A percentile compares a stretch with the other conserved stretches of the same genome.
These are phyloP conservation scores for Austrofundulus limnaeus DNA, from an alignment of 2,113 vertebrate genomes.

Conservation along the genomic window DNA sequence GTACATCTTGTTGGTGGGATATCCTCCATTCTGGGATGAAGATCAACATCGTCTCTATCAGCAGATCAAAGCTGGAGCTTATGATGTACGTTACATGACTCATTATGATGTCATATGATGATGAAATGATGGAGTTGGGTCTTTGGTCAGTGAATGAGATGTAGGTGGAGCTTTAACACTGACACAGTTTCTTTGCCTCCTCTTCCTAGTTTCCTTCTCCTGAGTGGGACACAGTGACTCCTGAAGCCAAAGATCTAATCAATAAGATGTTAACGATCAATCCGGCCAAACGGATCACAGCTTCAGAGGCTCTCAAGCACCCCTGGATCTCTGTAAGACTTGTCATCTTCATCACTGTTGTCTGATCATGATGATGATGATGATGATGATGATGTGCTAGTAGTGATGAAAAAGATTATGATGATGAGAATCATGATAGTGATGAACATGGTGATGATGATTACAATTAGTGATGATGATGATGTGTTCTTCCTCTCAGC, in stretches of 20 bases:
- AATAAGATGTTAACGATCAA: conserved; percentile 98
- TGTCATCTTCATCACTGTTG: not conserved
- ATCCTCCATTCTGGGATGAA: conserved; percentile 81
- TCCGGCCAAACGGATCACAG: conserved; percentile 91
- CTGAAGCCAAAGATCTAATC: conserved; percentile 95
- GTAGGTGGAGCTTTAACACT: not conserved
- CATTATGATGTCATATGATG: not conserved
- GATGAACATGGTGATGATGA: not conserved
- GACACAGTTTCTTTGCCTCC: no score
- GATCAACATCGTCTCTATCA: conserved; percentile 81
- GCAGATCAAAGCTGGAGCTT: conserved; percentile 81
- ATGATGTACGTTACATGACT: conserved; percentile 69
- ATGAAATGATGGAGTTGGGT: not conserved
- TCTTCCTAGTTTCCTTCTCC: conserved; percentile 88
- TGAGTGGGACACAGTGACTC: conserved; percentile 96
- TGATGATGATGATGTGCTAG: not conserved
- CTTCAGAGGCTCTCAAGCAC: conserved; percentile 91
- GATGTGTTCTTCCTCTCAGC: conserved; percentile 71
- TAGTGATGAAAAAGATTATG: not conserved
- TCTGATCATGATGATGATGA: not conserved
- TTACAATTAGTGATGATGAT: not conserved
- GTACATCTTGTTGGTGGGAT: conserved; percentile 79
- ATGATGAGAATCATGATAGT: not conserved
- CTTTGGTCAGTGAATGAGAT: conserved; percentile 1
- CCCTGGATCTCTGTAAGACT: conserved; percentile 92